These are phyloP conservation scores for Tetramorium parvispinum DNA, from an alignment of 1,140 invertebrate genomes.

Conservation along the genomic window DNA sequence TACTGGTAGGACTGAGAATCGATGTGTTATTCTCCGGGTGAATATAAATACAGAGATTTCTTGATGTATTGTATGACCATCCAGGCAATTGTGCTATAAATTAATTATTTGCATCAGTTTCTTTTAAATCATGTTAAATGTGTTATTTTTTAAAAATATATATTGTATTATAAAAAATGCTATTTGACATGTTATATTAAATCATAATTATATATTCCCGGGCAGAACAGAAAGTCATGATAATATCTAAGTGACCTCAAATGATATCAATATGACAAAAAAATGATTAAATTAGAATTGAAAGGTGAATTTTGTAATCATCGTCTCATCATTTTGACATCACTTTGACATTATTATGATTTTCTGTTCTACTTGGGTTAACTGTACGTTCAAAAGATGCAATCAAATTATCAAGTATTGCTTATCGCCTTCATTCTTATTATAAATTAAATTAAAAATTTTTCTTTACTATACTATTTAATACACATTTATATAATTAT, in stretches of 20 bases:
- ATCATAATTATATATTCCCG: not conserved
- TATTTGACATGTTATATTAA: not conserved
- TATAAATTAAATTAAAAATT: not conserved
- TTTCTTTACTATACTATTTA: not conserved
- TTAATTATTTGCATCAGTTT: constrained; percentile 50
- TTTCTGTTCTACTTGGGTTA: too few relatives aligned
- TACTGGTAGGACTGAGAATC: constrained; percentile 87
- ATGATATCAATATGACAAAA: too few relatives aligned
- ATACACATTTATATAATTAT: not conserved
- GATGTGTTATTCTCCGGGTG: constrained; percentile 89
- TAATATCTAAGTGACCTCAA: too few relatives aligned
- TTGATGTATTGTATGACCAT: constrained; percentile 90
- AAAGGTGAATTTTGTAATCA: too few relatives aligned
- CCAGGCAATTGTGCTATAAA: constrained; percentile 88
- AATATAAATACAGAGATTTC: constrained; percentile 90
- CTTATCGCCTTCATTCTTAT: not conserved
- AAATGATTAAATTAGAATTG: too few relatives aligned
- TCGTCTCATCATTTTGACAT: too few relatives aligned
- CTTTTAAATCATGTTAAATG: not conserved
- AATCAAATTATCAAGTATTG: not conserved
- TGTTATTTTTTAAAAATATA: not conserved
- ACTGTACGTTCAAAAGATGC: not conserved
- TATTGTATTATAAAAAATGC: not conserved
- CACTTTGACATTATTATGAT: too few relatives aligned
- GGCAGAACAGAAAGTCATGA: too few relatives aligned